A percentile compares a stretch with the other conserved stretches of the same genome.
Evolutionary conservation across 2,888 invertebrate genomes (phyloP).

Genomic region (Brenthis ino): DNA sequence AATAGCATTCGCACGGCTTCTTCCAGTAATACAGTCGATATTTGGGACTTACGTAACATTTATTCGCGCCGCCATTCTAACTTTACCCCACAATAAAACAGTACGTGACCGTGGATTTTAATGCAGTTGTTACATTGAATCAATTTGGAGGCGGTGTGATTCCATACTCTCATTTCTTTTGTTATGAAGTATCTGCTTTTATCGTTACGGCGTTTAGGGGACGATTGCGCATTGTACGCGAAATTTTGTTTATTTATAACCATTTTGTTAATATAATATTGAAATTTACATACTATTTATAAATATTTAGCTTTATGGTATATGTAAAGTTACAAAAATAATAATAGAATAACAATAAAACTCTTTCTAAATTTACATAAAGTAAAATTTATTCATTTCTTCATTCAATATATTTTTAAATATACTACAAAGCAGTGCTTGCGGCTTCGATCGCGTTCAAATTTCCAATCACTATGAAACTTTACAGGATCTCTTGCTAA

Average conservation of each 20-base stretch:
- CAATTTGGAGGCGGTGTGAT: conserved; percentile 67
- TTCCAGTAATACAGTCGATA: conserved; percentile 18
- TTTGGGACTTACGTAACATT: conserved; percentile 65
- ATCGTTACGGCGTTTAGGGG: conserved; percentile 21
- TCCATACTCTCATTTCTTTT: conserved; percentile 49
- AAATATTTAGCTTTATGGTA: no score
- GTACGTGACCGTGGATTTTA: conserved; percentile 70
- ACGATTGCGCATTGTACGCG: background rate
- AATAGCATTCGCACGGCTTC: conserved; percentile 15
- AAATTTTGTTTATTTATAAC: background rate
- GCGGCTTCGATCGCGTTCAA: no score
- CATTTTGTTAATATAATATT: no score
- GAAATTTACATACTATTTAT: no score
- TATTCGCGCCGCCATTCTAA: conserved; percentile 60
- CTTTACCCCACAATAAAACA: conserved; percentile 69
- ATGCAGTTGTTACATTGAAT: conserved; percentile 60
- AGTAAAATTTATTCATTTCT: no score
- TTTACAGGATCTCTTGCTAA: no score
- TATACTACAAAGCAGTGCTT: no score
- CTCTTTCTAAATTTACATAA: no score
- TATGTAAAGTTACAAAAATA: no score
- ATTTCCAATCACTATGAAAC: no score
- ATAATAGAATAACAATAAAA: no score
- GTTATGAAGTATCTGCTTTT: conserved; percentile 30
- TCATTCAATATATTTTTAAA: no score